Conservation (phyloP, 2,797 vertebrate species). For the Trachurus trachurus region DNA sequence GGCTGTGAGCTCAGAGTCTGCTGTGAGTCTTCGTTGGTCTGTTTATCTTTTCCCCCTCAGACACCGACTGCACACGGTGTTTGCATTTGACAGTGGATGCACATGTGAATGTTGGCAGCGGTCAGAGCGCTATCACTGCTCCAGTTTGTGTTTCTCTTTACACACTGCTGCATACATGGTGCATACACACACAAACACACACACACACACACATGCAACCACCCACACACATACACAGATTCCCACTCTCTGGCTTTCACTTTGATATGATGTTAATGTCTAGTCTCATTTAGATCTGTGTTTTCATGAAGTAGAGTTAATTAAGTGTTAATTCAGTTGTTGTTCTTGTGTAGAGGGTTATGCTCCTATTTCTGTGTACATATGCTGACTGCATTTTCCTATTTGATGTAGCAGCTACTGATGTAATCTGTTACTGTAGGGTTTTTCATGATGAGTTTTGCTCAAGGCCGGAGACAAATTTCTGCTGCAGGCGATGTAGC, state of each 20-base stretch:
- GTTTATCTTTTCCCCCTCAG: constrained; percentile 28
- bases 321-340: not conserved
- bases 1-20: constrained; percentile 8
- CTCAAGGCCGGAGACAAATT: too few species aligned
- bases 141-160: not conserved
- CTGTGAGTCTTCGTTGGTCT: constrained; percentile 17
- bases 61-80: not conserved
- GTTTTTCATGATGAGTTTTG: not conserved
- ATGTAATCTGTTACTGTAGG: too few species aligned
- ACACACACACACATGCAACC: not conserved
- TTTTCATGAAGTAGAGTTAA: not conserved
- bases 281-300: not conserved
- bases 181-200: not conserved
- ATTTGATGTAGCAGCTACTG: not conserved
- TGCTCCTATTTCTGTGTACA: not conserved
- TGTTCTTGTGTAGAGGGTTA: not conserved
- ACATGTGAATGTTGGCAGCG: not conserved
- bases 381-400: too few species aligned
- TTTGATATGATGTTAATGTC: not conserved
- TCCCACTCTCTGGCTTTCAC: not conserved
- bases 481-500: too few species aligned
- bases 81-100: constrained; percentile 10
- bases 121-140: not conserved
- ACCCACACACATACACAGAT: not conserved
- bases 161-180: not conserved